phyloP scores from a whole-genome alignment of 2,113 vertebrate genomes.

The Rhinichthys klamathensis region DNA sequence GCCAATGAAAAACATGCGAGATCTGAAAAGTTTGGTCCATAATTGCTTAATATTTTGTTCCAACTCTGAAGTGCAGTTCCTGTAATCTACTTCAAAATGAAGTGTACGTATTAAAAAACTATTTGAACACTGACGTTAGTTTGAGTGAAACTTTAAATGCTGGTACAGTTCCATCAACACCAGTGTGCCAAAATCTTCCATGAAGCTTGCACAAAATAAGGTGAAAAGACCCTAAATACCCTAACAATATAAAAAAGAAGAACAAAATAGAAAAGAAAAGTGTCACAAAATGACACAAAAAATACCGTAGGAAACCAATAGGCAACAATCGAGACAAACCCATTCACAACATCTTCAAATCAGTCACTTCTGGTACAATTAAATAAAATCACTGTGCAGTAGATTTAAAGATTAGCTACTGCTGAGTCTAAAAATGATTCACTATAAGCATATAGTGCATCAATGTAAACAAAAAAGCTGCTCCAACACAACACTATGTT shows the following conservation, averaged over 20 bases:
- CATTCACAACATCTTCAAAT: conserved; percentile 32
- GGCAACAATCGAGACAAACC: conserved; percentile 4
- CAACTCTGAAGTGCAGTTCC: conserved; percentile 5
- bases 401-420: conserved; percentile 5
- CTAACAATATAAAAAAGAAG: background rate
- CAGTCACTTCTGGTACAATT: conserved; percentile 23
- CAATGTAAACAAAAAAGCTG: conserved; percentile 50
- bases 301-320: background rate
- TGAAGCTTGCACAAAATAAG: background rate
- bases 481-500: conserved; percentile 32
- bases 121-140: background rate
- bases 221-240: conserved; percentile 1
- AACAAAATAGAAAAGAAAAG: background rate
- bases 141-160: background rate
- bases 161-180: conserved; percentile 20
- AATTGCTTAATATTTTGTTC: background rate
- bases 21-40: conserved; percentile 16
- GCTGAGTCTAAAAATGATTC: conserved; percentile 21
- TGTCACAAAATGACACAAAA: background rate
- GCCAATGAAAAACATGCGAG: too few species aligned
- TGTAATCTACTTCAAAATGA: conserved; percentile 1
- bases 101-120: background rate
- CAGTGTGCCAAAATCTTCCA: conserved; percentile 6
- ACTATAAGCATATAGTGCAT: conserved; percentile 43
- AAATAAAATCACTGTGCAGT: conserved; percentile 44